phyloP scores from a whole-genome alignment of 2,888 invertebrate species.

The Synergus laeviventris region DNA sequence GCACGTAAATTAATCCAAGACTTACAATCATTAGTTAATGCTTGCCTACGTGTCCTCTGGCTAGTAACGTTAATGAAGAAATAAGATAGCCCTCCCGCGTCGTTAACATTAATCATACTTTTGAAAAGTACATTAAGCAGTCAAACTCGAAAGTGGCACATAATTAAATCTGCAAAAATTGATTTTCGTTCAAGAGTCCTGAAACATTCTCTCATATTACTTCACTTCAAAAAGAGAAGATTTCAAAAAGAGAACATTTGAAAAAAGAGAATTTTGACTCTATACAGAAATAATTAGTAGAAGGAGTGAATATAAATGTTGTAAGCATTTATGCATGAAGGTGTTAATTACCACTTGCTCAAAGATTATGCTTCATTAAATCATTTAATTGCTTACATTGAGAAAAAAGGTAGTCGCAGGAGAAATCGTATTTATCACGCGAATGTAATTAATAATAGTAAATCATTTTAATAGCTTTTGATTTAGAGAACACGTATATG shows the following conservation, averaged over 20 bases:
- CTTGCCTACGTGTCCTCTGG: constrained; percentile 44
- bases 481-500: constrained; percentile 1
- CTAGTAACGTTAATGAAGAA: constrained; percentile 63
- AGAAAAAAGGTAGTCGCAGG: not conserved
- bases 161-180: constrained; percentile 4
- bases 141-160: constrained; percentile 11
- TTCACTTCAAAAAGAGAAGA: not conserved
- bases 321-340: constrained; percentile 21
- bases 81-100: constrained; percentile 64
- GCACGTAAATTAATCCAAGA: not conserved
- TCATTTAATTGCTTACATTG: constrained; percentile 4
- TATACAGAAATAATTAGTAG: not conserved
- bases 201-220: not conserved
- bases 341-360: constrained; percentile 27
- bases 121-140: constrained; percentile 42
- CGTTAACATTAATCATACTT: constrained; percentile 41
- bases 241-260: not conserved
- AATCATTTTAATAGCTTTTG: constrained; percentile 17
- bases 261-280: not conserved
- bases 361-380: constrained; percentile 24
- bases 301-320: not conserved
- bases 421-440: constrained; percentile 7
- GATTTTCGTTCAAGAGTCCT: not conserved
- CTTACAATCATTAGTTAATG: constrained; percentile 35
- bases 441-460: constrained; percentile 2